Percentiles rank a stretch among this genome's conserved stretches.
Evolutionary conservation across 2,113 vertebrate species (phyloP).

Genomic region (Zapus hudsonius): DNA sequence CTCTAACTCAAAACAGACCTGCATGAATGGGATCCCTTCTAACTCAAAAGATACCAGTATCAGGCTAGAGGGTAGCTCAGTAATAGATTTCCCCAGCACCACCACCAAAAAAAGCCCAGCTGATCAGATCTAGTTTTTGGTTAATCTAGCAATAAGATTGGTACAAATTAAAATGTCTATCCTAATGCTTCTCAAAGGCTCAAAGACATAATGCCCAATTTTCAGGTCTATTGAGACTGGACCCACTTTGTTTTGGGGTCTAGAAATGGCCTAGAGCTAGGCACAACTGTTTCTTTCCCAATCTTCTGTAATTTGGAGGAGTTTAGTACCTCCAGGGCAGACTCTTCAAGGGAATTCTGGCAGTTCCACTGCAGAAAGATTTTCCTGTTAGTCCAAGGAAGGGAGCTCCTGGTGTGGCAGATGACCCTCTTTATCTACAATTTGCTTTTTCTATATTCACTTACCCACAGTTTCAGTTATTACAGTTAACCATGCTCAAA

Average conservation of each 20-base stretch:
- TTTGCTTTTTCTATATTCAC: neutral
- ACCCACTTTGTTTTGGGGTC: neutral
- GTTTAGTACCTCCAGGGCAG: neutral
- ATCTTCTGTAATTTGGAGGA: neutral
- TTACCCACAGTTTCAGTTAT: neutral
- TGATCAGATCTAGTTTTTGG: conserved; percentile 7
- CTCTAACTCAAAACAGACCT: neutral
- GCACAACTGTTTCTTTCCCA: conserved; percentile 8
- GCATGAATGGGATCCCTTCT: neutral
- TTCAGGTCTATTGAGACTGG: neutral
- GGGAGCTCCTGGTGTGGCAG: no score
- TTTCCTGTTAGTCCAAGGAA: neutral
- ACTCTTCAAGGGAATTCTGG: neutral
- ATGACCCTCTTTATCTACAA: neutral
- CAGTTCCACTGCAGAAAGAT: neutral
- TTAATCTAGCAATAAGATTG: conserved; percentile 25
- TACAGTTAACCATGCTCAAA: neutral
- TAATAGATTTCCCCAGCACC: neutral
- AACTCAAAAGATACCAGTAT: neutral
- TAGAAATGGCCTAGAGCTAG: neutral
- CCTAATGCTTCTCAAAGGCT: neutral
- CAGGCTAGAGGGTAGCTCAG: neutral
- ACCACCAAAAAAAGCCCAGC: neutral
- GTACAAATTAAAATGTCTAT: neutral
- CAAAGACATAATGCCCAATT: neutral